phyloP scores from a whole-genome alignment of 2,113 vertebrate genomes.

The Egretta garzetta region DNA sequence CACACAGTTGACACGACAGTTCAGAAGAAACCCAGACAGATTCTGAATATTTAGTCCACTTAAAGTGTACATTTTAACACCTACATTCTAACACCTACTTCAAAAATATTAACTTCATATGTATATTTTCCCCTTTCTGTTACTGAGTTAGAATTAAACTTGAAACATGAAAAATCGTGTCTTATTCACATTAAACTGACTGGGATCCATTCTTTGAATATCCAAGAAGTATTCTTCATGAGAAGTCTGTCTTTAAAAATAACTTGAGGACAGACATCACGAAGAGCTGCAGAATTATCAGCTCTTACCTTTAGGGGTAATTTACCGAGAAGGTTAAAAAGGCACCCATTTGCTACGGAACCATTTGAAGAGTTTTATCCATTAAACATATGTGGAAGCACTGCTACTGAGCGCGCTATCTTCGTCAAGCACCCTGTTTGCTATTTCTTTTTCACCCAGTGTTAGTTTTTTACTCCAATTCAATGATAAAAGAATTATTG shows the following conservation, averaged over 20 bases:
- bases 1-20: neutral
- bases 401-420: neutral
- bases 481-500: neutral
- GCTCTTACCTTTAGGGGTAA: neutral
- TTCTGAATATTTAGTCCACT: neutral
- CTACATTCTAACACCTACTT: neutral
- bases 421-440: neutral
- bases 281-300: neutral
- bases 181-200: neutral
- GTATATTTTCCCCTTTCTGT: neutral
- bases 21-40: neutral
- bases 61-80: neutral
- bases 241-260: neutral
- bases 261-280: neutral
- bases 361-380: slow-evolving; percentile 30
- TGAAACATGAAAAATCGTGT: neutral
- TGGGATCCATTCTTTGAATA: neutral
- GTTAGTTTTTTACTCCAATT: neutral
- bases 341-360: neutral
- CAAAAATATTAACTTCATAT: neutral
- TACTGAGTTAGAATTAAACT: neutral
- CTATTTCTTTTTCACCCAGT: neutral
- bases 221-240: neutral
- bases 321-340: neutral
- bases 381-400: slow-evolving; percentile 7